Evolutionary conservation across 2,113 vertebrate genomes (phyloP).

Genomic region (Burhinus bistriatus): DNA sequence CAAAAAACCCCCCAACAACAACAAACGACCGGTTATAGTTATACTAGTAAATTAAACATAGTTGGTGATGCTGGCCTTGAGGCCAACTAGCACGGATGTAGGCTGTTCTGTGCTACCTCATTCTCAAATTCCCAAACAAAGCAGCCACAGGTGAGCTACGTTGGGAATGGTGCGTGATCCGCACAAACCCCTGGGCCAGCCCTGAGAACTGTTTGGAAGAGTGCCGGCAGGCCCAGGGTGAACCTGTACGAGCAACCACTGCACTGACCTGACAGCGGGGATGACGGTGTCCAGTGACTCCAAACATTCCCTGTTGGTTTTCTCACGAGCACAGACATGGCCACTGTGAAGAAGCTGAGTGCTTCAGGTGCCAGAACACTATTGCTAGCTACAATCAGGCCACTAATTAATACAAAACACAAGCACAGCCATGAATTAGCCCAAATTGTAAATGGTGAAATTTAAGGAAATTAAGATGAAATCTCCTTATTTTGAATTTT

Average conservation of each 20-base stretch:
- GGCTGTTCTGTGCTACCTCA: too few relatives aligned
- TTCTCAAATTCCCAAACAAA: background rate
- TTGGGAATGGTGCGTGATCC: fast-evolving
- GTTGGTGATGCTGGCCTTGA: background rate
- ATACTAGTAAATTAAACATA: background rate
- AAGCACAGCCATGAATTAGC: background rate
- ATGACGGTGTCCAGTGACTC: background rate
- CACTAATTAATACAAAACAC: background rate
- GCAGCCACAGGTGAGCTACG: background rate
- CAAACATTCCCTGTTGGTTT: background rate
- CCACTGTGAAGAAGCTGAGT: background rate
- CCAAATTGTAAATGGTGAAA: background rate
- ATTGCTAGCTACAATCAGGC: background rate
- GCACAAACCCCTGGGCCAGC: background rate
- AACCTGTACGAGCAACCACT: background rate
- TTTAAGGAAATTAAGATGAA: background rate
- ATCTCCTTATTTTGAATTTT: background rate
- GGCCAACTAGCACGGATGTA: background rate
- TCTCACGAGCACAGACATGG: fast-evolving
- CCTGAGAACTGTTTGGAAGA: background rate
- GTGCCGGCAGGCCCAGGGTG: background rate
- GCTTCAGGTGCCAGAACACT: background rate
- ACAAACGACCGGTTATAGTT: background rate
- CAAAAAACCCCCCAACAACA: background rate
- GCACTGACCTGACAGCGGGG: background rate